Base-by-base conservation (phyloP, 2,113 vertebrate genomes). In the Pollimyrus isidori region DNA sequence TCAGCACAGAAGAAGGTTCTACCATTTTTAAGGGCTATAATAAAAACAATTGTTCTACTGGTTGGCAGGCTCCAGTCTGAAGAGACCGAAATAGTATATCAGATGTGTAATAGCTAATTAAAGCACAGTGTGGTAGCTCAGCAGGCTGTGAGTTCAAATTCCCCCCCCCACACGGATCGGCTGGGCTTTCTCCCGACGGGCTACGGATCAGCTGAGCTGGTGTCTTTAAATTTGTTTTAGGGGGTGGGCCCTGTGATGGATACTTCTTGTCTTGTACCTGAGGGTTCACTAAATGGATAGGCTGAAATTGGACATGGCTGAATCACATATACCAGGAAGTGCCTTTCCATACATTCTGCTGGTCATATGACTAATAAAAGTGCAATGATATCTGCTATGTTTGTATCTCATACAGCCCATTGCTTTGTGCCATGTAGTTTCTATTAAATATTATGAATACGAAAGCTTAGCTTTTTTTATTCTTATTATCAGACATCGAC, bases 91-190 rank as follows among this genome's bases (percentile, higher is more conserved):
- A 80, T 42, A 80, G 73, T 80, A 80, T 80, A 80, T 80, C 73
- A 80, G 65, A 73, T 26, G 65, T 35, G 30, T 73, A 73, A 73
- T 73, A 73, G 73, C 73, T 80, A 80, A 80, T 80, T 80, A 80
- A 80, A 80, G 73, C 73, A 80, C 73, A 80, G 73, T 42, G 35
- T 80, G 73, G 73, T 42, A 39, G 73, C 73, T 42, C 73, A 80
- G 73, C 73, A 80, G 73, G 73, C 17, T 80, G 35, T 80, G n/a
- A 26, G 15, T 80, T 80, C 73, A 80, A 80, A 80, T 80, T 19
- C 42, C 62, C 3, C 1, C 62, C n/a, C 21, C 62, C n/a, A 9
- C 62, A 69, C 62, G 1, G 39, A 6, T 80, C 17, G 5, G 73
- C 17, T 80, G 35, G 73, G 73, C 0, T 80, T 80, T 39, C 3